Base-by-base conservation (phyloP, 2,797 vertebrate species). In the Thalassophryne amazonica region DNA sequence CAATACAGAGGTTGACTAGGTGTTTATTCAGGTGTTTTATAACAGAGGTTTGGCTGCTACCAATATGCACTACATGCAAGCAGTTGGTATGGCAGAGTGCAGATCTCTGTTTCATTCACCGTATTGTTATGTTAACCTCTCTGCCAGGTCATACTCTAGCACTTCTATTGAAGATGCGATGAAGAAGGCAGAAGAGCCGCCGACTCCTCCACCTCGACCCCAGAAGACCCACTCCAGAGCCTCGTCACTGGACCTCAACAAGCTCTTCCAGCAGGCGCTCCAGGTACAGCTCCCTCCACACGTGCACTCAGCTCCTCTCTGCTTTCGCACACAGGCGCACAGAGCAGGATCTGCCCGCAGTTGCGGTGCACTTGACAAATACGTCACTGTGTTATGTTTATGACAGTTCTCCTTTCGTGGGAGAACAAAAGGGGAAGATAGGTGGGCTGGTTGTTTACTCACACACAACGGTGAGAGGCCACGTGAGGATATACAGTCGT, bases 241-340 rank as follows among this genome's bases (percentile, higher is more conserved):
- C 73, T 98, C 96, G 42, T 99, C 97, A 14, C 92, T 99, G 80
- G 97, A 99, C 86, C 91, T 99, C 71, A 99, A 95, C 88, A 97
- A 94, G 88, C 93, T 98, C 63, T 92, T 97, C 80, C 95, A 96
- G 80, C 94, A 96, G 92, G 87, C 4, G 73, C 87, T 43, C 91
- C 91, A 85, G 93, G 94, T 95, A 0, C 13, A 0, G 6, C 11
- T 17, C n/a, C 4, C 12, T 13, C 6, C 19, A 20, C 2, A 18
- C 11, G 24, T 7, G 6, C 24, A 2, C 17, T 11, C 13, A 14
- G 1, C 18, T 33, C 2, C 1, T 39, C 14, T 28, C 25, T 6
- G 4, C 1, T 16, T 34, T 12, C 3, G 3, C 17, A 16, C 29
- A 9, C 3, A 5, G 22, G 20, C 10, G 13, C 19, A 13, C 41